A percentile compares a stretch with the other conserved stretches of the same genome.
Conservation (phyloP, 2,888 invertebrate species). For the Ganaspis brasiliensis region DNA sequence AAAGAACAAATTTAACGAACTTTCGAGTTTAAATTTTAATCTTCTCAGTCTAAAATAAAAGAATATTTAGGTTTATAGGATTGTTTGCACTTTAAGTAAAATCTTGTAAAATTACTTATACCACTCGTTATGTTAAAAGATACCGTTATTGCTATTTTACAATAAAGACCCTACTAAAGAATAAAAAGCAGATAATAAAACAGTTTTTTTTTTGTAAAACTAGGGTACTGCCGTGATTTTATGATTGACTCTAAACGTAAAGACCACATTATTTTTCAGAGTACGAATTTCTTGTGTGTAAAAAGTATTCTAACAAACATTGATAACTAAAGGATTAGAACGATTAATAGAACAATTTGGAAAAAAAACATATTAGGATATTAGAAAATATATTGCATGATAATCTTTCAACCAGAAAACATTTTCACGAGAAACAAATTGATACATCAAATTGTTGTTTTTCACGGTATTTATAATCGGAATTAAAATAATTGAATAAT, state of each 20-base stretch:
- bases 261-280: background rate
- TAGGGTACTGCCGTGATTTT: background rate
- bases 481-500: too few relatives aligned
- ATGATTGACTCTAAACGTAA: constrained; percentile 3
- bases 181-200: constrained; percentile 10
- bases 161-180: background rate
- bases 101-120: constrained; percentile 4
- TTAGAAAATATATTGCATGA: too few relatives aligned
- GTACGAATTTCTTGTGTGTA: background rate
- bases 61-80: constrained; percentile 3
- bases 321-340: background rate
- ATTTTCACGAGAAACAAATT: too few relatives aligned
- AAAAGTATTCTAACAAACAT: background rate
- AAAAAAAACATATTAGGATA: too few relatives aligned
- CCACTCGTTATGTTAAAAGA: constrained; percentile 1
- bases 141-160: background rate
- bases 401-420: too few relatives aligned
- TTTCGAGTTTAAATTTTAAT: background rate
- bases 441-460: too few relatives aligned
- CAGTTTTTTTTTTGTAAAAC: background rate
- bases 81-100: constrained; percentile 4
- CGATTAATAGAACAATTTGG: too few relatives aligned
- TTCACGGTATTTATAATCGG: too few relatives aligned
- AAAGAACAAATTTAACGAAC: background rate
- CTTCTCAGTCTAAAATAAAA: too few relatives aligned